Conservation (phyloP, 2,113 vertebrate species). For the Oreochromis aureus region DNA sequence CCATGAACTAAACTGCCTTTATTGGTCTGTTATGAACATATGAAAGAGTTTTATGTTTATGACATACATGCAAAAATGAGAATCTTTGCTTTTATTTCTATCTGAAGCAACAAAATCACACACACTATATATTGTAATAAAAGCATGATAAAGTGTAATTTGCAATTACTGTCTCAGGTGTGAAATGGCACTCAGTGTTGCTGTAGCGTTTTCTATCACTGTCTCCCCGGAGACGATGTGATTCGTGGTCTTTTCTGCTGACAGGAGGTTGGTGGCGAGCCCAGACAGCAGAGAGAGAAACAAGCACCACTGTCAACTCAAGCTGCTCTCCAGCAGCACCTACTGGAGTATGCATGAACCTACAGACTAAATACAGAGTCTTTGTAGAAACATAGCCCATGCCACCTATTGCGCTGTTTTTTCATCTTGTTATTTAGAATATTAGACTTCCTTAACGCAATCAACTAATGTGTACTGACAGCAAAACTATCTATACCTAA, state of each 20-base stretch:
- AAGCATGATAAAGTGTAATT: background rate
- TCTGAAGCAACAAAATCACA: background rate
- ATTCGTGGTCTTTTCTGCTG: slow-evolving; percentile 55
- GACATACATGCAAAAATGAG: background rate
- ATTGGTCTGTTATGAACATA: background rate
- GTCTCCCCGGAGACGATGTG: slow-evolving; percentile 42
- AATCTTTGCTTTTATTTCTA: background rate
- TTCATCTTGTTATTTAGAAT: background rate
- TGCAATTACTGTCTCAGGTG: slow-evolving; percentile 30
- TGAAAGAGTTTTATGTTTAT: background rate
- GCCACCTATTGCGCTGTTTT: background rate
- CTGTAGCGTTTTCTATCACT: slow-evolving; percentile 43
- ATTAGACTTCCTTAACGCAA: background rate
- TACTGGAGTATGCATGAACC: slow-evolving; percentile 42
- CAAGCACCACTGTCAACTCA: background rate
- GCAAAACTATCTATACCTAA: background rate
- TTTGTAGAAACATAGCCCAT: background rate
- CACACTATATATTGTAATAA: background rate
- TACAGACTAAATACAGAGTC: background rate
- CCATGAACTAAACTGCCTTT: background rate
- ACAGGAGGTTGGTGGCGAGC: slow-evolving; percentile 62
- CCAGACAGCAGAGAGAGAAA: slow-evolving; percentile 42
- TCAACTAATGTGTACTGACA: background rate
- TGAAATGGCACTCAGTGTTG: slow-evolving; percentile 39
- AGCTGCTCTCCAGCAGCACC: slow-evolving; percentile 65